phyloP scores from a whole-genome alignment of 2,113 vertebrate genomes.

The Progne subis region DNA sequence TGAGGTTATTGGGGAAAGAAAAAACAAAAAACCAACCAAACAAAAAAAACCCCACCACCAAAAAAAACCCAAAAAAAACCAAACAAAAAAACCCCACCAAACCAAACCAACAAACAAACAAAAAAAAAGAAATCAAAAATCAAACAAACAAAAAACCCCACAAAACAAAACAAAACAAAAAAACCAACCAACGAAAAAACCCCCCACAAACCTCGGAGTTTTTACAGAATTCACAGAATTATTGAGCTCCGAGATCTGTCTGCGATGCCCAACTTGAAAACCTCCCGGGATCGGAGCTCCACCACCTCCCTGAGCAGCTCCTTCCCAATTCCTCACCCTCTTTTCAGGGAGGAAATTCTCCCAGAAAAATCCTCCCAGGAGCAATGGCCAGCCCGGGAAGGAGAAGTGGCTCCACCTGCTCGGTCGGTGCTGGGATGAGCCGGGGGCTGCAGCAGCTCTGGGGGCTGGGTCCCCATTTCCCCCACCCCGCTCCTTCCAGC shows the following conservation, averaged over 20 bases:
- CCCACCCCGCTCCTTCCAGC: background rate
- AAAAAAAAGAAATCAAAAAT: too few species aligned
- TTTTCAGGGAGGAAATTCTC: background rate
- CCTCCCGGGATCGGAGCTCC: background rate
- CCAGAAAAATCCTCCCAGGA: background rate
- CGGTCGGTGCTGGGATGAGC: background rate
- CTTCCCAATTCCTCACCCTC: background rate
- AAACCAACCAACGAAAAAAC: too few species aligned
- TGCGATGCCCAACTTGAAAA: background rate
- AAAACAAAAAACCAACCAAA: too few species aligned
- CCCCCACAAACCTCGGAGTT: background rate
- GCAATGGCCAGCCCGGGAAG: fast-evolving
- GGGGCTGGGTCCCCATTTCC: too few species aligned
- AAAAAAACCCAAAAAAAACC: too few species aligned
- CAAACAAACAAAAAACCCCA: too few species aligned
- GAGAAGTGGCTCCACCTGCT: background rate
- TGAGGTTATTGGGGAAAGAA: fast-evolving
- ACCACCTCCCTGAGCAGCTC: background rate
- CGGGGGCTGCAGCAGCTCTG: background rate
- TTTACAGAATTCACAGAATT: fast-evolving
- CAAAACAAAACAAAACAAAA: too few species aligned
- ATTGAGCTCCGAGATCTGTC: background rate
- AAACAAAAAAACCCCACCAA: too few species aligned
- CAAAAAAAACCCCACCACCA: too few species aligned
- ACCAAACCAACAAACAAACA: too few species aligned